Conservation (phyloP, 2,113 vertebrate genomes). For the Andinoacara biseriatus region DNA sequence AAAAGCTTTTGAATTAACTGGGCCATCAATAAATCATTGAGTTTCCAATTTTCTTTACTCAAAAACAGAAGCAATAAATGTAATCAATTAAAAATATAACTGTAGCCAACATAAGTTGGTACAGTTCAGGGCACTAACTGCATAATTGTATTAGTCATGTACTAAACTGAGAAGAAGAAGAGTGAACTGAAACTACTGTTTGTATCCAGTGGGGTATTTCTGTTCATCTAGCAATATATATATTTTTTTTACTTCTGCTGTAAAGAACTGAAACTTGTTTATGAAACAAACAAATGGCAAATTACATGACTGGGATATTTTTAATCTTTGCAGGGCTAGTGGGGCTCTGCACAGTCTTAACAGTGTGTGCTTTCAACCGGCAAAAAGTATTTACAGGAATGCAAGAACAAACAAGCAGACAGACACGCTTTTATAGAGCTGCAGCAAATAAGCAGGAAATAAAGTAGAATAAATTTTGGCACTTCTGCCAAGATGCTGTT, state of each 20-base stretch:
- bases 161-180: conserved; percentile 6
- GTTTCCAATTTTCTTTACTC: conserved; percentile 9
- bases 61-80: conserved; percentile 18
- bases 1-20: background rate
- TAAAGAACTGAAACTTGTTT: background rate
- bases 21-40: background rate
- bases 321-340: background rate
- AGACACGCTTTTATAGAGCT: conserved; percentile 1
- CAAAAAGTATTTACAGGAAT: conserved; percentile 18
- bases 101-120: conserved; percentile 6
- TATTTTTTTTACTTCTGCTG: background rate
- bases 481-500: background rate
- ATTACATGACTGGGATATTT: background rate
- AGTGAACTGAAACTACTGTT: conserved; percentile 25
- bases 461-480: background rate
- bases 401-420: conserved; percentile 16
- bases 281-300: background rate
- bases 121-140: background rate
- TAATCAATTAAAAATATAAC: conserved; percentile 20
- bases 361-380: background rate
- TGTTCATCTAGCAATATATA: background rate
- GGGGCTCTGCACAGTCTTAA: conserved; percentile 13
- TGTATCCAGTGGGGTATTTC: background rate
- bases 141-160: background rate
- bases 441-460: conserved; percentile 22